Evolutionary conservation across 2,797 vertebrate species (phyloP).

Genomic region (Todus mexicanus): DNA sequence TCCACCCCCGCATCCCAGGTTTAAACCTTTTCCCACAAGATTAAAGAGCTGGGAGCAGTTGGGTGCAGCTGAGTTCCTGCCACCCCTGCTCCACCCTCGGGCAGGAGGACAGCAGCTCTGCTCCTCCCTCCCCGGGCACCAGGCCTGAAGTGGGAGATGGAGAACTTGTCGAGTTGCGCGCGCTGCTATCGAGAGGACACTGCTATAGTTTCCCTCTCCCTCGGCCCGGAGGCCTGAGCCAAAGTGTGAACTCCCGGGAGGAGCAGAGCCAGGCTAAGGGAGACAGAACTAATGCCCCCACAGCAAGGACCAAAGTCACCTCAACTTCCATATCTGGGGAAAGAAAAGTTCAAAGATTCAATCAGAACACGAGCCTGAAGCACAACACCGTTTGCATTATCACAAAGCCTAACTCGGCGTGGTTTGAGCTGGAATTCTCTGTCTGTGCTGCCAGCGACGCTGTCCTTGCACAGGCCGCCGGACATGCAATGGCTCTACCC

Average conservation of each 20-base stretch:
- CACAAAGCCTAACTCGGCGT: rapidly evolving
- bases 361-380: background rate
- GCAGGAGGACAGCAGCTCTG: background rate
- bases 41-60: background rate
- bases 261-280: background rate
- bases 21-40: background rate
- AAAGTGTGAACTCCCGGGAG: background rate
- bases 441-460: background rate
- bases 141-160: background rate
- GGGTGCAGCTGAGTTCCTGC: background rate
- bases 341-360: background rate
- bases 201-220: background rate
- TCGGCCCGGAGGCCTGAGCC: background rate
- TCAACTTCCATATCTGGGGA: background rate
- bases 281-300: background rate
- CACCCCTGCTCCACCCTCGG: background rate
- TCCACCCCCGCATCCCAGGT: background rate
- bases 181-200: background rate
- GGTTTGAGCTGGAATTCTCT: background rate
- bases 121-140: background rate
- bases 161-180: background rate
- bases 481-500: background rate
- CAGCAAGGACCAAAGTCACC: background rate
- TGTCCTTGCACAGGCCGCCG: background rate
- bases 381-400: background rate